phyloP scores from a whole-genome alignment of 2,797 vertebrate species.

The Eremophila alpestris region DNA sequence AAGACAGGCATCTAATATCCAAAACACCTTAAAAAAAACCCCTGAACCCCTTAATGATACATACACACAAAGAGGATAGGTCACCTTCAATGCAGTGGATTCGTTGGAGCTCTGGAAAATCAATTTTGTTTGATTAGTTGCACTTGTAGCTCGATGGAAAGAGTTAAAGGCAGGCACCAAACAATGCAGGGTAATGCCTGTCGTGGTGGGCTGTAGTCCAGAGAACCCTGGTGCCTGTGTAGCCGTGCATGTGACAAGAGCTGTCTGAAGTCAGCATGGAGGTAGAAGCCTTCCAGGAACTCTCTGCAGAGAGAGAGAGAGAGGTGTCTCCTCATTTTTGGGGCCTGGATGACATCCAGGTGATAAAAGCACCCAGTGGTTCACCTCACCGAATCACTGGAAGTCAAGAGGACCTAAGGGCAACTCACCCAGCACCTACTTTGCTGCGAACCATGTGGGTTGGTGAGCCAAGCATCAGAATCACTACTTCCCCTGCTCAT shows the following conservation, averaged over 20 bases:
- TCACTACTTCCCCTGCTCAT: background rate
- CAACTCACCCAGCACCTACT: background rate
- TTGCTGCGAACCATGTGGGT: rapidly evolving
- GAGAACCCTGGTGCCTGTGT: background rate
- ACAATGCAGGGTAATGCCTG: background rate
- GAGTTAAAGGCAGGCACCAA: slow-evolving; percentile 12
- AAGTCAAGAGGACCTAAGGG: background rate
- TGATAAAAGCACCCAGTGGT: background rate
- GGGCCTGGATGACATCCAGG: background rate
- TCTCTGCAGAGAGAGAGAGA: rapidly evolving
- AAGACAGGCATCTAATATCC: background rate
- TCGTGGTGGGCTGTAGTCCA: background rate
- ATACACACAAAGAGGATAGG: background rate
- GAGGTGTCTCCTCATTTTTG: background rate
- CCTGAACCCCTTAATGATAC: background rate
- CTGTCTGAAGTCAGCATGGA: background rate
- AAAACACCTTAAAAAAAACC: background rate
- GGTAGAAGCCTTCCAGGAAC: background rate
- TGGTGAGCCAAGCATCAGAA: background rate
- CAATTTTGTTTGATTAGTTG: background rate
- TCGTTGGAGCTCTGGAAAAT: background rate
- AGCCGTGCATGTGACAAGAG: rapidly evolving
- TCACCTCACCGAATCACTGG: background rate
- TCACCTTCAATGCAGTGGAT: background rate
- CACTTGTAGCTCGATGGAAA: background rate